Base-by-base conservation (phyloP, 2,113 vertebrate species). In the Cynopterus brachyotis region DNA sequence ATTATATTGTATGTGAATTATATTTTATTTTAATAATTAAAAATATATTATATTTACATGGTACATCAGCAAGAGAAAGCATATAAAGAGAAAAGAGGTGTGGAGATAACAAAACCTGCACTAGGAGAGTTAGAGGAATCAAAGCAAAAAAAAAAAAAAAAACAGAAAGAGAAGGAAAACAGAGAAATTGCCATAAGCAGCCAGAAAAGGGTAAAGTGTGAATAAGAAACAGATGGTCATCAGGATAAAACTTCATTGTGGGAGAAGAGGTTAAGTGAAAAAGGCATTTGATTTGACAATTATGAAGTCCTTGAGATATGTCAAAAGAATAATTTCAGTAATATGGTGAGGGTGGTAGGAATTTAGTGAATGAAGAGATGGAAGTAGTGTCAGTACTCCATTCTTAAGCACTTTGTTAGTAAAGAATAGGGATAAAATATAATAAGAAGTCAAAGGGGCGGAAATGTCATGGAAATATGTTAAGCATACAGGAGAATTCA, bases 391-490 rank as follows among this genome's bases (percentile, higher is more conserved):
- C 30, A 5, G 55, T 73, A 59, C 11, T 87, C 62, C 28, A 57
- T 2, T 80, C 19, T 72, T 15, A 86, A 83, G 40, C 22, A 59
- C 69, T 83, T 93, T 59, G 13, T 83, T 91, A 91, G 62, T 53
- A n/a, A 95, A 59, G 53, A 92, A 53, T 78, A 67, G 3, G 40
- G 87, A 87, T 82, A 83, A 88, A 59, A 79, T 79, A 66, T 72
- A 73, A 85, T 69, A 59, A 92, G 40, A 87, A 67, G 16, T 93
- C 53, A 89, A 91, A 59, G 26, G 5, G 28, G 11, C 70, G 45
- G 3, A 22, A 79, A 66, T 79, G 50, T 55, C 9, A 37, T 42
- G 40, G 9, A 37, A 81, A 81, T 26, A 81, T 35, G 70, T 70
- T 76, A 86, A 90, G 60, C 22, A 66, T 37, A 76, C 17, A 90